These are phyloP conservation scores for Drosophila parabipectinata DNA, from an alignment of 1,140 invertebrate genomes.

Conservation along the genomic window DNA sequence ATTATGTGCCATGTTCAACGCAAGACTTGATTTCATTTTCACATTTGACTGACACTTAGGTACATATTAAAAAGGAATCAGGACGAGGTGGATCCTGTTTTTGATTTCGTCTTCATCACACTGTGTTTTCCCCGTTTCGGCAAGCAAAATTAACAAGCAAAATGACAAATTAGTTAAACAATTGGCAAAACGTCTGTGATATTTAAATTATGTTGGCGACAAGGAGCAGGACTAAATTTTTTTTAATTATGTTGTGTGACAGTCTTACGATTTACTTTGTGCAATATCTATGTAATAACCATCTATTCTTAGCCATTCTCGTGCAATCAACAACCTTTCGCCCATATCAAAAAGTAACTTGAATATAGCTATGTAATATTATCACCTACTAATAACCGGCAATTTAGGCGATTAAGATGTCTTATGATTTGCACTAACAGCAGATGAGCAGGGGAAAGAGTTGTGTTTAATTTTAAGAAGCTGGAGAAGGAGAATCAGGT, in stretches of 20 bases:
- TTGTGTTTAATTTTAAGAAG: constrained; percentile 68
- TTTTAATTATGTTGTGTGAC: constrained; percentile 63
- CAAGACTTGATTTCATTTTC: constrained; percentile 75
- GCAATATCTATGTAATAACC: constrained; percentile 70
- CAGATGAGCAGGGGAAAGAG: constrained; percentile 22
- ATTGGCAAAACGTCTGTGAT: constrained; percentile 81
- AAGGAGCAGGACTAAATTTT: constrained; percentile 54
- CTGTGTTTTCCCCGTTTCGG: constrained; percentile 43
- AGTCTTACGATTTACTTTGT: constrained; percentile 57
- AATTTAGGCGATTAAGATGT: constrained; percentile 43
- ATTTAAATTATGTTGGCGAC: constrained; percentile 75
- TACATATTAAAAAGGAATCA: constrained; percentile 29
- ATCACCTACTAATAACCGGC: constrained; percentile 45
- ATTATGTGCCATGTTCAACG: constrained; percentile 72
- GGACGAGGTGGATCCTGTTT: constrained; percentile 10
- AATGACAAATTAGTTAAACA: constrained; percentile 67
- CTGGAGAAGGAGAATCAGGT: constrained; percentile 42
- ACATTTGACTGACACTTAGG: constrained; percentile 69
- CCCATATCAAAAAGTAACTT: constrained; percentile 67
- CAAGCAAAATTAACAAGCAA: constrained; percentile 67
- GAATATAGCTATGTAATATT: constrained; percentile 54
- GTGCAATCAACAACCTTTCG: constrained; percentile 65
- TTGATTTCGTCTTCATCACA: constrained; percentile 18
- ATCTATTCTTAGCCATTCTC: constrained; percentile 55
- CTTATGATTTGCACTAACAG: constrained; percentile 55